Percentiles rank a stretch among this genome's conserved stretches.
phyloP scores from a whole-genome alignment of 1,140 invertebrate genomes.

The Apis dorsata region DNA sequence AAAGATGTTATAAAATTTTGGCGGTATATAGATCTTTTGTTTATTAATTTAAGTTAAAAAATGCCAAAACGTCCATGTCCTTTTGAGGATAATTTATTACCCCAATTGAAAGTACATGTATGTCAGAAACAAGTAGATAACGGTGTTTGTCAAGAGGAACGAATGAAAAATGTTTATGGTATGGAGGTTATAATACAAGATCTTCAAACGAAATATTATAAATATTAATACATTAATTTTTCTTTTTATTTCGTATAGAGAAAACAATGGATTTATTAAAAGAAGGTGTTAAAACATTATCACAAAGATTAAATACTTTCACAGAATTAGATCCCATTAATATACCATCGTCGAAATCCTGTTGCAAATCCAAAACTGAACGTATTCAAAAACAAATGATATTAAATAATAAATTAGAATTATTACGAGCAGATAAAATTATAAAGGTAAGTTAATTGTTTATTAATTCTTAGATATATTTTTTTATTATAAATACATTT shows the following conservation, averaged over 20 bases:
- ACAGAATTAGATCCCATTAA: conserved; percentile 22
- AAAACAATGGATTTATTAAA: conserved; percentile 68
- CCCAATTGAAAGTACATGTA: conserved; percentile 70
- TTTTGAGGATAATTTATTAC: conserved; percentile 67
- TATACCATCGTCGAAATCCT: not conserved
- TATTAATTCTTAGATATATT: not conserved
- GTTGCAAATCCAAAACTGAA: conserved; percentile 39
- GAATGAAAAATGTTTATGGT: conserved; percentile 71
- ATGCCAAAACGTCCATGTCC: conserved; percentile 71
- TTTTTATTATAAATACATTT: not conserved
- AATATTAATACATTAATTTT: not conserved
- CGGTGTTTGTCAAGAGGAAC: conserved; percentile 58
- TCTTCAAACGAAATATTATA: not conserved
- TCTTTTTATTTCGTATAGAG: conserved; percentile 51
- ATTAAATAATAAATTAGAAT: conserved; percentile 65
- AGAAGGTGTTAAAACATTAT: conserved; percentile 60
- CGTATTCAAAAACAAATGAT: conserved; percentile 68
- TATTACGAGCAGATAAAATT: conserved; percentile 54
- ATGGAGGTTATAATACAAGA: conserved; percentile 42
- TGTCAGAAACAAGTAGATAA: conserved; percentile 65
- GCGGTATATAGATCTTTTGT: not conserved
- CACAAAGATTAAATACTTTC: conserved; percentile 39
- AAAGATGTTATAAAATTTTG: not conserved
- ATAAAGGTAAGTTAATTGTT: conserved; percentile 53
- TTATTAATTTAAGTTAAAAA: conserved; percentile 21